Evolutionary conservation across 2,888 invertebrate genomes (phyloP).

Genomic region (Rotaria magnacalcarata): DNA sequence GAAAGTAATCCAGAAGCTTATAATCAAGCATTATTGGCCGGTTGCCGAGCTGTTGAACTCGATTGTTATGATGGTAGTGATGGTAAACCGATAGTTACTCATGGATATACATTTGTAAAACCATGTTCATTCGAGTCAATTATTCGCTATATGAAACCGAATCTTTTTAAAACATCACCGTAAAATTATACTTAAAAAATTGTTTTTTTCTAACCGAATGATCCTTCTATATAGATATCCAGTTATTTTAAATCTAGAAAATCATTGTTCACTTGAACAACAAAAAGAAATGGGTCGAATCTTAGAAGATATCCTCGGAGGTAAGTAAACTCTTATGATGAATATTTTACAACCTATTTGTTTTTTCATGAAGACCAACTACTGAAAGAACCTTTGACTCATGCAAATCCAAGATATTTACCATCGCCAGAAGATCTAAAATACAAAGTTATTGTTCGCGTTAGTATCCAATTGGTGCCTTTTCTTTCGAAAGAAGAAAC

Average conservation of each 20-base stretch:
- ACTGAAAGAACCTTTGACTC: constrained; percentile 57
- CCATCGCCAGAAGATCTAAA: constrained; percentile 79
- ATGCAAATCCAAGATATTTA: constrained; percentile 72
- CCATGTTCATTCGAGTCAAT: constrained; percentile 31
- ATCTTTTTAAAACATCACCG: constrained; percentile 21
- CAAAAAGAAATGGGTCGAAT: constrained; percentile 23
- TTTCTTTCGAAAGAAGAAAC: too few relatives aligned
- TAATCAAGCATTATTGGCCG: not conserved
- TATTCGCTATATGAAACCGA: constrained; percentile 9
- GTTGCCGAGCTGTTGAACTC: constrained; percentile 31
- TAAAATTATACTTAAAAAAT: not conserved
- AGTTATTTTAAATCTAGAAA: constrained; percentile 36
- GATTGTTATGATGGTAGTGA: constrained; percentile 3
- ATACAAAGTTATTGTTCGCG: constrained; percentile 62
- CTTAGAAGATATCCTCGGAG: not conserved
- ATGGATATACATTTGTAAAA: constrained; percentile 5
- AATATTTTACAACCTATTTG: too few relatives aligned
- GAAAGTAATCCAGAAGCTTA: constrained; percentile 28
- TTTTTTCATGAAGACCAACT: too few relatives aligned
- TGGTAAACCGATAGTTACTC: constrained; percentile 1
- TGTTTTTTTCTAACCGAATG: too few relatives aligned
- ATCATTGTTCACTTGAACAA: constrained; percentile 15
- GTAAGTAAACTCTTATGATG: not conserved
- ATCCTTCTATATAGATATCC: not conserved
- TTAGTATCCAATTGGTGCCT: constrained; percentile 46